A percentile compares a stretch with the other conserved stretches of the same genome.
Conservation (phyloP, 2,797 vertebrate genomes). For the Lacerta bilineata region DNA sequence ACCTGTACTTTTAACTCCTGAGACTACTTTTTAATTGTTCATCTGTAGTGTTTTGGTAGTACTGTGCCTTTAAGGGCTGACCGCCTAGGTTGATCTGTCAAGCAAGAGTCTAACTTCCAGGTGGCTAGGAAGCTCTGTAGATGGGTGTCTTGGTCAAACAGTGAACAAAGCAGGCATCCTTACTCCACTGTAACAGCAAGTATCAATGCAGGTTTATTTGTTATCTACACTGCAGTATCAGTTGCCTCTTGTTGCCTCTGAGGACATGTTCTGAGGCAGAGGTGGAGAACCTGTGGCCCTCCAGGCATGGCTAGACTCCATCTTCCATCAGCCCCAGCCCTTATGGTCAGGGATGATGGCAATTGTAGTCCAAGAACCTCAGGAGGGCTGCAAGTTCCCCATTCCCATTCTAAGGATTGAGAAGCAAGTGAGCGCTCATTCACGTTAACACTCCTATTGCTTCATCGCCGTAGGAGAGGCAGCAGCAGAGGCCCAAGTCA, state of each 20-base stretch:
- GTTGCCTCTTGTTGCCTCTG: slow-evolving; percentile 50
- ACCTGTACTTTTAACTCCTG: slow-evolving; percentile 8
- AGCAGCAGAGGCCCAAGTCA: not conserved
- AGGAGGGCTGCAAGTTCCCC: too few relatives aligned
- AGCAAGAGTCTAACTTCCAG: not conserved
- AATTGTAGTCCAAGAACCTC: too few relatives aligned
- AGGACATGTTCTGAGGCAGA: slow-evolving; percentile 16
- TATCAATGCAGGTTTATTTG: slow-evolving; percentile 55
- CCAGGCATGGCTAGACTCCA: too few relatives aligned
- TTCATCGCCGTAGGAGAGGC: slow-evolving; percentile 41
- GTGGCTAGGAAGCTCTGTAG: slow-evolving; percentile 48
- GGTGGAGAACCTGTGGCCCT: too few relatives aligned
- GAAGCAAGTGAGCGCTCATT: slow-evolving; percentile 35
- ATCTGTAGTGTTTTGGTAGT: slow-evolving; percentile 7
- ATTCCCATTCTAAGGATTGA: slow-evolving; percentile 49
- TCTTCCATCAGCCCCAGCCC: too few relatives aligned
- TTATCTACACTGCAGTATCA: not conserved
- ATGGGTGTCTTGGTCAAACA: slow-evolving; percentile 22
- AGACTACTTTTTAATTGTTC: not conserved
- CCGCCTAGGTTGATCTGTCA: slow-evolving; percentile 40
- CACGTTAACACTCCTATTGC: slow-evolving; percentile 48
- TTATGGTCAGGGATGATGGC: too few relatives aligned
- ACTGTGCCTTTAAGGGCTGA: not conserved
- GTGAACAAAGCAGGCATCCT: slow-evolving; percentile 48
- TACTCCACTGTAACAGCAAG: slow-evolving; percentile 48